Evolutionary conservation across 2,113 vertebrate genomes (phyloP), one percentile per base, ranked within the genome.

Genomic region (Pachypanchax playfairii): DNA sequence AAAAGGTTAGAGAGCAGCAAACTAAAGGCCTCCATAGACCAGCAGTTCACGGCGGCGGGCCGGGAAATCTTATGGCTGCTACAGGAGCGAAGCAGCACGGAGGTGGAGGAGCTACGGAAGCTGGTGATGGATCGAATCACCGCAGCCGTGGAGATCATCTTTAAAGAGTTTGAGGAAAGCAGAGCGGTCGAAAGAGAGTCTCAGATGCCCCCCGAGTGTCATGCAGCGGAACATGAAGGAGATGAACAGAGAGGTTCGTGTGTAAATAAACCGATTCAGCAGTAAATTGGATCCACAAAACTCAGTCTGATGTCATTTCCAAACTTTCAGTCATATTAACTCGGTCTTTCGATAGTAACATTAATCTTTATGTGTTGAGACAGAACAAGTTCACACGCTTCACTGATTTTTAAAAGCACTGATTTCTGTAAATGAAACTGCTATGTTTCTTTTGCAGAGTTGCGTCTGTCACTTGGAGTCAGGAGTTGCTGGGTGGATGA

Each of bases 111-210:
- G 51, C 72, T 87, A 18, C 46, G 18, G 69, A 2, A 3, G 46
- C 52, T 65, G 41, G 43, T 83, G 15, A 50, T 49, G 15, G 55
- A 77, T 69, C 63, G 64, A 21, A 21, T 87, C 66, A 1, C 22
- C 18, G 62, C 76, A 7, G 85, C 83, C 39, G 69, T 78, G 52
- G 54, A 76, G 4, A 17, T 29, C 17, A 84, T 87, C 57, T 52
- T 78, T 18, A 20, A 24, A 18, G 73, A 17, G 0, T 76, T 66
- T 3, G 54, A 69, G 17, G 50, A 26, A 22, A 18, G 14, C 28
- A 52, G 53, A 53, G 35, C 46, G 46, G 38, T n/a, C 1, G 48
- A 24, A 1, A 15, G 31, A 39, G 63, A 17, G 4, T 4, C 52
- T 0, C 35, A 36, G 21, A 18, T 42, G 3, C 47, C 58, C 6